Evolutionary conservation across 2,797 vertebrate genomes (phyloP).

Genomic region (Sebastes itinus): DNA sequence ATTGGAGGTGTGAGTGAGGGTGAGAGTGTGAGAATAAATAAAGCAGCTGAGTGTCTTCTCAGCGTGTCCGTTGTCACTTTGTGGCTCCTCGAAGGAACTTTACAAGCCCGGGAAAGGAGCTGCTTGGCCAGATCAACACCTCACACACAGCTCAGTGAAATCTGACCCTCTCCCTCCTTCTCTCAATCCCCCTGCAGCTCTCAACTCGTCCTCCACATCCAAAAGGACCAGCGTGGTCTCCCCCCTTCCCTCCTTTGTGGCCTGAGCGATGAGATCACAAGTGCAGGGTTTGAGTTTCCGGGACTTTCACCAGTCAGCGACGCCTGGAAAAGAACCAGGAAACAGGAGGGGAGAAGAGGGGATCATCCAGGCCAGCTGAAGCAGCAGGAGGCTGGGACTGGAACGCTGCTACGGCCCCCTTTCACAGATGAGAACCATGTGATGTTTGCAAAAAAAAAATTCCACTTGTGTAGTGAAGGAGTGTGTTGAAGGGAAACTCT

Average conservation of each 20-base stretch:
- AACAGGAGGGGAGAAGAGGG: background rate
- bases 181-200: slow-evolving; percentile 22
- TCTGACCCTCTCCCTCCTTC: slow-evolving; percentile 9
- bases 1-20: background rate
- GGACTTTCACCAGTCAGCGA: background rate
- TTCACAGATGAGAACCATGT: slow-evolving; percentile 13
- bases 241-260: background rate
- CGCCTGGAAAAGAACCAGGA: background rate
- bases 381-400: background rate
- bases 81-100: background rate
- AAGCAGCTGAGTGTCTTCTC: background rate
- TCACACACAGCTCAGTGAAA: slow-evolving; percentile 27
- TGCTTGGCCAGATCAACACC: slow-evolving; percentile 42
- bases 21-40: background rate
- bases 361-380: background rate
- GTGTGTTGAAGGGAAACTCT: background rate
- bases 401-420: background rate
- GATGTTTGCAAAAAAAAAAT: background rate
- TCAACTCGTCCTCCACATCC: slow-evolving; percentile 2
- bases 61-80: no score
- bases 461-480: no score
- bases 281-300: slow-evolving; percentile 17
- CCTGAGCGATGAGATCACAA: slow-evolving; percentile 31
- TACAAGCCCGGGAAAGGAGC: background rate
- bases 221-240: background rate